Conservation (phyloP, 2,797 vertebrate species). For the Anolis apletophallus region DNA sequence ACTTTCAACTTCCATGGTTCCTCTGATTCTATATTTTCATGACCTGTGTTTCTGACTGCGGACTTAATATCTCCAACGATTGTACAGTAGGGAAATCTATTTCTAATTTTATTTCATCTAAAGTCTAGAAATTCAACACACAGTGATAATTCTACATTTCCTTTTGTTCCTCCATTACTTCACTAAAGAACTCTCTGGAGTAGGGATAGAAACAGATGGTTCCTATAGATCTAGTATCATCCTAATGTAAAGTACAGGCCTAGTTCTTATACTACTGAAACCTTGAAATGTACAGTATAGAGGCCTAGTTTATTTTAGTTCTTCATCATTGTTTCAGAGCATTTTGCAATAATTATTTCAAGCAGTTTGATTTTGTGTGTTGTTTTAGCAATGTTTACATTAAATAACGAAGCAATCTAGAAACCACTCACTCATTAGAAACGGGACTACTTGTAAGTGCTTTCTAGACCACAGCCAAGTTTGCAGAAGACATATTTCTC, state of each 20-base stretch:
- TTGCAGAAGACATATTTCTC: constrained; percentile 36
- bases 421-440: constrained; percentile 28
- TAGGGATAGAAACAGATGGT: not conserved
- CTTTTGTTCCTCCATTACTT: constrained; percentile 19
- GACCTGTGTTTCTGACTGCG: not conserved
- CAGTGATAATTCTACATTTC: not conserved
- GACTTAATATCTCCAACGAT: not conserved
- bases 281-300: constrained; percentile 22
- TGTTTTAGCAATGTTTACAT: constrained; percentile 34
- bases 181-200: constrained; percentile 3
- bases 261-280: constrained; percentile 20
- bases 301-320: constrained; percentile 18
- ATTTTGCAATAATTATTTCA: constrained; percentile 34
- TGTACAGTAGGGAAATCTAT: not conserved
- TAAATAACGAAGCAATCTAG: constrained; percentile 36
- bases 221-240: not conserved
- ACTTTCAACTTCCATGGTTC: not conserved
- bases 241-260: not conserved
- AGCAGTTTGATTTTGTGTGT: constrained; percentile 42
- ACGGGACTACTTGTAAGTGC: constrained; percentile 13
- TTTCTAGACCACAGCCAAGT: constrained; percentile 29
- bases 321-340: not conserved
- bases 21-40: not conserved
- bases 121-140: constrained; percentile 16
- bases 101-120: constrained; percentile 7